Base-by-base conservation (phyloP, 2,888 invertebrate species). In the Campopleginae sp. region DNA sequence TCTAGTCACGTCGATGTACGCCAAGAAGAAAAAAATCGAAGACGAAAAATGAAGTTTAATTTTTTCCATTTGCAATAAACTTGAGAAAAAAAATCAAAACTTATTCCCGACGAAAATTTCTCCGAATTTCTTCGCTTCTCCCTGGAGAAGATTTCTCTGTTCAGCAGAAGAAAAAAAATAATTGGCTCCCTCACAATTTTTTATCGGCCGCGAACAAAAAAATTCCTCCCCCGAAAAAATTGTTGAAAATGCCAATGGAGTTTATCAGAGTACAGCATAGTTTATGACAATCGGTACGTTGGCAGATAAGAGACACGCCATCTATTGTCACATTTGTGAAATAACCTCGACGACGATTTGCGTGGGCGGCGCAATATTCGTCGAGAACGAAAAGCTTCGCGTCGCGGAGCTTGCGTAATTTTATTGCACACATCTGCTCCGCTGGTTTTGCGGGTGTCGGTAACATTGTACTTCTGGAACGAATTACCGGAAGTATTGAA, bases 401-500 rank as follows among this genome's bases (percentile, higher is more conserved):
- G 42, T 46, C 38, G 46, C 31, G 33, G 38, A 54, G 51, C 70
- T 79, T 79, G 78, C 74, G 51, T 74, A 82, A 85, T 79, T 12
- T 77, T 44, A 58, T 23, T 12, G 23, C 46, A 33, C 17, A 79
- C 58, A 68, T 42, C 38, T 65, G 38, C 74, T 71, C 42, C 44
- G 63, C 33, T 77, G 38, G 58, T 54, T 65, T 80, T 72, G 66
- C 80, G 58, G 76, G 58, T 66, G 84, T 80, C 66, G 84, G 76
- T 80, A 84, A 84, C 78, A 75, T 75, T 78, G 81, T 85, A 48
- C 33, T 76, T 66, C 61, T 46, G 42, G 44, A 19, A 63, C 63
- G 48, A 66, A 71, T 76, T 85, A 38, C 85, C 82, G 79, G 82
- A 82, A 82, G 79, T 72, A 51, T 72, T 17, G 70, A 51, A 65